phyloP scores from a whole-genome alignment of 2,113 vertebrate genomes.

The Gobiocypris rarus region DNA sequence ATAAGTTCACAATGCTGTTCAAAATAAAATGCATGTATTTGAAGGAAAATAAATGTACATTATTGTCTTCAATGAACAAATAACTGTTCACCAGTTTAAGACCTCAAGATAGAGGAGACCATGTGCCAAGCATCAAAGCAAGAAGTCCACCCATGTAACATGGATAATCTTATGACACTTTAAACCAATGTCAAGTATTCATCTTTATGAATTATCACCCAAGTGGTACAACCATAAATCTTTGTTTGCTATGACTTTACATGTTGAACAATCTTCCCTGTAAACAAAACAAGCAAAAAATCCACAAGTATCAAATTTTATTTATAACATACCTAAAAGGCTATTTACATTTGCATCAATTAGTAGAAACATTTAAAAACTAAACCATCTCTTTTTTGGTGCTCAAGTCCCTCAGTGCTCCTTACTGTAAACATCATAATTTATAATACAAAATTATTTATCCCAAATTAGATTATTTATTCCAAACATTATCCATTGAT shows the following conservation, averaged over 20 bases:
- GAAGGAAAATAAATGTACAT: slow-evolving; percentile 31
- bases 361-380: slow-evolving; percentile 87
- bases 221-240: slow-evolving; percentile 21
- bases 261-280: background rate
- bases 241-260: slow-evolving; percentile 3
- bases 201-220: background rate
- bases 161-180: slow-evolving; percentile 1
- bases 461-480: slow-evolving; percentile 82
- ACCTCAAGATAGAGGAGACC: slow-evolving; percentile 22
- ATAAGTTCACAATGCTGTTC: slow-evolving; percentile 2
- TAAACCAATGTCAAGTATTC: background rate
- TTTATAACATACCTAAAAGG: slow-evolving; percentile 91
- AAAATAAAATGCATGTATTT: slow-evolving; percentile 27
- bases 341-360: slow-evolving; percentile 86
- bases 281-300: slow-evolving; percentile 50
- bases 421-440: slow-evolving; percentile 84
- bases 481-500: slow-evolving; percentile 67
- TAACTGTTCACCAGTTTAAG: slow-evolving; percentile 14
- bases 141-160: background rate
- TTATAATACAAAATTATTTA: slow-evolving; percentile 87
- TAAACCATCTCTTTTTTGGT: slow-evolving; percentile 75
- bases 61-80: slow-evolving; percentile 23
- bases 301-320: slow-evolving; percentile 85
- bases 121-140: slow-evolving; percentile 3
- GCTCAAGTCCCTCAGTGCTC: slow-evolving; percentile 74